Conservation (phyloP, 1,140 invertebrate genomes). For the Eupristina koningsbergeri region DNA sequence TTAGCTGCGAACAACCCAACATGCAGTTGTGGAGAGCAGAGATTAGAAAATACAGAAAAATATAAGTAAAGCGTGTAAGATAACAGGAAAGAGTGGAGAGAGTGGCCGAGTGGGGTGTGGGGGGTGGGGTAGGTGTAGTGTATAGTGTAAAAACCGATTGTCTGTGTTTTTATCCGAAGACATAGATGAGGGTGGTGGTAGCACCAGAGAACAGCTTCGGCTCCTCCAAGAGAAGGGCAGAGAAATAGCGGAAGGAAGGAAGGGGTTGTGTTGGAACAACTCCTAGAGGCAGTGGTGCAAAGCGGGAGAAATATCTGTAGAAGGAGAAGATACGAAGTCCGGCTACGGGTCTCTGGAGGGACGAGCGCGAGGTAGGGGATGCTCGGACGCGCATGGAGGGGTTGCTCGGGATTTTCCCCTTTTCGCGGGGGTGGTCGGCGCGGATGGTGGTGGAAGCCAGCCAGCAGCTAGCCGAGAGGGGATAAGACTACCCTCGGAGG, state of each 20-base stretch:
- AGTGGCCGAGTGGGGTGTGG: background rate
- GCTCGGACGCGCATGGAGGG: conserved; percentile 2
- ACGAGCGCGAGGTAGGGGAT: background rate
- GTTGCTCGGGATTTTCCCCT: conserved; percentile 44
- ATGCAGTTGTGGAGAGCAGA: background rate
- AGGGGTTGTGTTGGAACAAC: conserved; percentile 37
- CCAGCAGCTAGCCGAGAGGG: conserved; percentile 55
- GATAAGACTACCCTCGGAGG: conserved; percentile 73
- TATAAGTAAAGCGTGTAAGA: background rate
- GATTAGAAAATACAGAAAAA: background rate
- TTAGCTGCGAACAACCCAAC: no score
- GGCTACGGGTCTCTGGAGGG: background rate
- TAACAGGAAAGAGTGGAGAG: background rate
- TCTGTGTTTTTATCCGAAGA: conserved; percentile 73
- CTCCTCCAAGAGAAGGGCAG: conserved; percentile 1
- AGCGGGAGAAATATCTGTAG: conserved; percentile 42
- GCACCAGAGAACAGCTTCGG: background rate
- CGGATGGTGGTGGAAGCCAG: conserved; percentile 34
- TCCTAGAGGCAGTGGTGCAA: background rate
- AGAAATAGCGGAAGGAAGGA: conserved; percentile 54
- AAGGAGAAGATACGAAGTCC: conserved; percentile 32
- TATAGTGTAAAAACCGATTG: conserved; percentile 70
- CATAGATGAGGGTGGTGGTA: conserved; percentile 48
- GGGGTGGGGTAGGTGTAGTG: no score
- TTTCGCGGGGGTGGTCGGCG: conserved; percentile 24